Conservation (phyloP, 1,140 invertebrate species). For the Heliconius himera region DNA sequence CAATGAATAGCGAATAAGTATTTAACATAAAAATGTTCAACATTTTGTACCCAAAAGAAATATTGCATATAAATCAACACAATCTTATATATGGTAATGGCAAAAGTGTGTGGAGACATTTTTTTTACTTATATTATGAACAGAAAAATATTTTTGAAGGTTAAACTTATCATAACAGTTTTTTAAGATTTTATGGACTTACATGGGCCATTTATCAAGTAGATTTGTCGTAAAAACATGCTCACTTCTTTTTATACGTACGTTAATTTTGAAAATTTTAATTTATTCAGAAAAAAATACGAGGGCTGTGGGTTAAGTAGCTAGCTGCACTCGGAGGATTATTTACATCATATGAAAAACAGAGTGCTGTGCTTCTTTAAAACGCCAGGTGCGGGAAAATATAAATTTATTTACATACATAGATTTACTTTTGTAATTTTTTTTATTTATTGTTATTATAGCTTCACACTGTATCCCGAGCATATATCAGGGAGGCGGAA, state of each 20-base stretch:
- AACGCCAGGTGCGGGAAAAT: too few relatives aligned
- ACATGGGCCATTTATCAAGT: background rate
- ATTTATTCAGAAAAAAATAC: background rate
- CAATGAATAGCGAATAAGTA: background rate
- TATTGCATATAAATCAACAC: background rate
- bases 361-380: too few relatives aligned
- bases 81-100: background rate
- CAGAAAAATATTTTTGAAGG: conserved; percentile 14
- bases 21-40: conserved; percentile 6
- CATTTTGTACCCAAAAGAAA: background rate
- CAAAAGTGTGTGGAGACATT: background rate
- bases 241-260: background rate
- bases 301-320: too few relatives aligned
- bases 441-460: too few relatives aligned
- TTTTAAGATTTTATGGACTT: background rate
- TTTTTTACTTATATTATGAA: background rate
- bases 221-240: background rate
- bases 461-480: too few relatives aligned
- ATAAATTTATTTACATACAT: too few relatives aligned
- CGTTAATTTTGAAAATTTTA: background rate
- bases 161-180: conserved; percentile 11
- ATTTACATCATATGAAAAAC: too few relatives aligned
- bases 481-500: too few relatives aligned
- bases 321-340: too few relatives aligned
- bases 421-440: too few relatives aligned